Evolutionary conservation across 1,140 invertebrate genomes (phyloP), one percentile per base, ranked within the genome.

Genomic region (Drosophila sp.): DNA sequence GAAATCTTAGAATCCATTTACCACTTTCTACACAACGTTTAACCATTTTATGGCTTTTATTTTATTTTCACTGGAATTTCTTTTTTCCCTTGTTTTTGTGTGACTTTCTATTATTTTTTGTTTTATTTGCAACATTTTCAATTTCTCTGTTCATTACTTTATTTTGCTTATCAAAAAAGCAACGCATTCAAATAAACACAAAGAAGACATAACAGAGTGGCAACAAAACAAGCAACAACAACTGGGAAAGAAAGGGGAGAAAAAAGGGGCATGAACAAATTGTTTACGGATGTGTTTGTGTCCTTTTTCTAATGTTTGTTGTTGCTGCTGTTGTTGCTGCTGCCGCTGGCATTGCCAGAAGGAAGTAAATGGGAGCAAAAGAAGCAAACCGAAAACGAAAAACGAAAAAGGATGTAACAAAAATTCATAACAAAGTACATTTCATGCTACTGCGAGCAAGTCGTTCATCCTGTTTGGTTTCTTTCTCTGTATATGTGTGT

Each of bases 341-440:
- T 51, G 27, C 36, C 51, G 41, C 32, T 64, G 61, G 34, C 69
- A 65, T 40, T 64, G 61, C 53, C 53, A 43, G 62, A 38, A 66
- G 70, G 48, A 76, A 66, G 67, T 38, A 40, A 71, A 41, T 66
- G 72, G 65, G 7, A 54, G 50, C 46, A 64, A 54, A 56, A 61
- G 54, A 56, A 72, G 58, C 50, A 70, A 58, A 59, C 46, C 56
- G 18, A 78, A 80, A 72, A 57, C 65, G 46, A 27, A 78, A 80
- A 72, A 57, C 65, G 46, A 71, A 70, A 86, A 77, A 78, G 82
- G 82, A 86, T 86, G 83, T 86, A 51, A 74, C 78, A 78, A 62
- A 84, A 86, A 86, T 86, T 86, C 82, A 86, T 86, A 86, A 86
- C 82, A 86, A 86, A 86, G 75, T 86, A 87, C 82, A 86, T 86